These are phyloP conservation scores for Byasa hedistus DNA, from an alignment of 2,888 invertebrate species.

Conservation along the genomic window DNA sequence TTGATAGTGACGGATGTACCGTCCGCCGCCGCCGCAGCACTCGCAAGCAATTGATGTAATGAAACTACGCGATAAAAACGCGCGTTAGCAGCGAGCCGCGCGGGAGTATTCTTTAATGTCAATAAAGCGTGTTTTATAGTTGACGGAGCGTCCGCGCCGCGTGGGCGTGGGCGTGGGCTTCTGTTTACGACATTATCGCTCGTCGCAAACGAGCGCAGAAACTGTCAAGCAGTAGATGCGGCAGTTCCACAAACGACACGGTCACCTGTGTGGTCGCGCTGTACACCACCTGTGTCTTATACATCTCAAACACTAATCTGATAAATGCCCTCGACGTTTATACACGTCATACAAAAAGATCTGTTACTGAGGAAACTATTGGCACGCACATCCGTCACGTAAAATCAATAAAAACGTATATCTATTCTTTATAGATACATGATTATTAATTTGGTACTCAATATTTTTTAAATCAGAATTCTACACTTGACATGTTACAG, in stretches of 20 bases:
- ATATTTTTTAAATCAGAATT: too few relatives aligned
- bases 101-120: slow-evolving; percentile 46
- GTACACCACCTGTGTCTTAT: too few relatives aligned
- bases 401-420: too few relatives aligned
- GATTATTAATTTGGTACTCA: too few relatives aligned
- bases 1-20: slow-evolving; percentile 15
- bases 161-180: slow-evolving; percentile 51
- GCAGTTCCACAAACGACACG: slow-evolving; percentile 25
- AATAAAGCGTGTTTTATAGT: slow-evolving; percentile 61
- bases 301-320: too few relatives aligned
- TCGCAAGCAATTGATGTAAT: slow-evolving; percentile 11
- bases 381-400: too few relatives aligned
- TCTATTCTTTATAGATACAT: too few relatives aligned
- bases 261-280: too few relatives aligned
- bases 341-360: too few relatives aligned
- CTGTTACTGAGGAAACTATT: too few relatives aligned
- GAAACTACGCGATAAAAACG: slow-evolving; percentile 23
- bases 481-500: too few relatives aligned
- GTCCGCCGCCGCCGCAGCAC: neutral
- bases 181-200: slow-evolving; percentile 59
- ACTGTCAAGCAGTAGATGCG: slow-evolving; percentile 41
- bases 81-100: slow-evolving; percentile 8
- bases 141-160: slow-evolving; percentile 25
- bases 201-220: slow-evolving; percentile 33
- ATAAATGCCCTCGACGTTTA: too few relatives aligned